A percentile compares a stretch with the other conserved stretches of the same genome.
Evolutionary conservation across 2,888 invertebrate genomes (phyloP).

Genomic region (Byasa hedistus): DNA sequence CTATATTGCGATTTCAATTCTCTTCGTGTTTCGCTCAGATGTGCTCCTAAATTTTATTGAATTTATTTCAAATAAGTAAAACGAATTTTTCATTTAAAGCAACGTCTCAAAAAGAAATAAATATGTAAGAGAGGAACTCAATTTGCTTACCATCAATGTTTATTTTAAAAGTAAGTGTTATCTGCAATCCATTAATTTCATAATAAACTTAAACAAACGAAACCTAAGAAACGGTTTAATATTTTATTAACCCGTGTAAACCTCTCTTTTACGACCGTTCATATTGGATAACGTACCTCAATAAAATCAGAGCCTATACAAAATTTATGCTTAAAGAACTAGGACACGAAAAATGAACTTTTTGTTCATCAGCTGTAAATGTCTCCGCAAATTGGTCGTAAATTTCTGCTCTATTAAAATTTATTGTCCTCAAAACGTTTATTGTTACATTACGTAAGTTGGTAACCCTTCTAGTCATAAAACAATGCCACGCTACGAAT

Average conservation of each 20-base stretch:
- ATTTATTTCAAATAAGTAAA: conserved; percentile 35
- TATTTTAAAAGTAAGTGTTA: not conserved
- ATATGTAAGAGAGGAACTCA: too few species aligned
- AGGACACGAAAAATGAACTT: conserved; percentile 56
- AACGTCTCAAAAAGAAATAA: not conserved
- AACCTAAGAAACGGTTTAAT: conserved; percentile 17
- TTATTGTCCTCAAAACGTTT: conserved; percentile 70
- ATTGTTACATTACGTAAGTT: conserved; percentile 70
- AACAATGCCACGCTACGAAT: conserved; percentile 63
- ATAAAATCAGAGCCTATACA: conserved; percentile 32
- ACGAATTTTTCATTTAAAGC: conserved; percentile 20
- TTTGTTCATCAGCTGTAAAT: conserved; percentile 73
- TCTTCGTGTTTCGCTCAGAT: conserved; percentile 50
- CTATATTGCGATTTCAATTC: conserved; percentile 70
- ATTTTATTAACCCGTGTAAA: conserved; percentile 28
- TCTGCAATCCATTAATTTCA: conserved; percentile 1
- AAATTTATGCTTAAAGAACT: conserved; percentile 47
- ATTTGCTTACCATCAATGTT: too few species aligned
- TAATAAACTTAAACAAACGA: conserved; percentile 18
- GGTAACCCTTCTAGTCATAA: conserved; percentile 71
- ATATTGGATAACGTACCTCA: conserved; percentile 26
- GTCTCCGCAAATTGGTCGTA: conserved; percentile 71
- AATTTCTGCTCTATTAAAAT: conserved; percentile 75
- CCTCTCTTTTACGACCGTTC: conserved; percentile 27
- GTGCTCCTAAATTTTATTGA: conserved; percentile 42